Percentiles rank a stretch among this genome's conserved stretches.
These are phyloP conservation scores for Conistra vaccinii DNA, from an alignment of 2,888 invertebrate species.

Conservation along the genomic window DNA sequence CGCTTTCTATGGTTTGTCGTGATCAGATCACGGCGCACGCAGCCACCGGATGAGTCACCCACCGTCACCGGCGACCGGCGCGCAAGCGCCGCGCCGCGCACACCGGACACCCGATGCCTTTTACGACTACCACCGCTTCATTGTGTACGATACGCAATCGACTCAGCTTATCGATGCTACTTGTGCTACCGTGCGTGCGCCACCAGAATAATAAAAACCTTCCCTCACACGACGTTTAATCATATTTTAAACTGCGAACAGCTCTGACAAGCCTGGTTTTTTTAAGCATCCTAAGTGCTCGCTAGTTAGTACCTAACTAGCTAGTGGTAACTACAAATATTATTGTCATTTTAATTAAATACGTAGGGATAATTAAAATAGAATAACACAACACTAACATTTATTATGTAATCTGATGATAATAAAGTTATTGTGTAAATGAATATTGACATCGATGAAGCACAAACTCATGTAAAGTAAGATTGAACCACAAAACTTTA, in stretches of 20 bases:
- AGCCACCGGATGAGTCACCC: constrained; percentile 80
- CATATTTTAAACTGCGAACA: constrained; percentile 10
- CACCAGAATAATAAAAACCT: constrained; percentile 62
- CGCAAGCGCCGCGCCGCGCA: constrained; percentile 66
- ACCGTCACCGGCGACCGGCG: constrained; percentile 70
- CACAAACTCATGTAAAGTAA: constrained; percentile 1
- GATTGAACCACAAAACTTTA: neutral
- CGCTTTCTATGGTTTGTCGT: constrained; percentile 70
- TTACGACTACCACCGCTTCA: constrained; percentile 72
- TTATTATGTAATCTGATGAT: constrained; percentile 5
- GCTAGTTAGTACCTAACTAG: constrained; percentile 2
- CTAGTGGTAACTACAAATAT: neutral
- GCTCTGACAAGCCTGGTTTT: constrained; percentile 39
- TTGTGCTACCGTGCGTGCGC: constrained; percentile 59
- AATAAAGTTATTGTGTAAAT: neutral
- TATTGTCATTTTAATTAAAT: constrained; percentile 9
- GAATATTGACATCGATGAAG: neutral
- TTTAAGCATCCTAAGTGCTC: constrained; percentile 3
- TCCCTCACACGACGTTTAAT: constrained; percentile 38
- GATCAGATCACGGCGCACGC: constrained; percentile 76
- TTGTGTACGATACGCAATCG: constrained; percentile 69
- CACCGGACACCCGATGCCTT: constrained; percentile 77
- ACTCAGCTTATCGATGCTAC: constrained; percentile 72
- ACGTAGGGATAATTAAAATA: neutral
- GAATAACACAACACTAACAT: neutral